Base-by-base conservation (phyloP, 2,888 invertebrate genomes). In the Phasia obesa region DNA sequence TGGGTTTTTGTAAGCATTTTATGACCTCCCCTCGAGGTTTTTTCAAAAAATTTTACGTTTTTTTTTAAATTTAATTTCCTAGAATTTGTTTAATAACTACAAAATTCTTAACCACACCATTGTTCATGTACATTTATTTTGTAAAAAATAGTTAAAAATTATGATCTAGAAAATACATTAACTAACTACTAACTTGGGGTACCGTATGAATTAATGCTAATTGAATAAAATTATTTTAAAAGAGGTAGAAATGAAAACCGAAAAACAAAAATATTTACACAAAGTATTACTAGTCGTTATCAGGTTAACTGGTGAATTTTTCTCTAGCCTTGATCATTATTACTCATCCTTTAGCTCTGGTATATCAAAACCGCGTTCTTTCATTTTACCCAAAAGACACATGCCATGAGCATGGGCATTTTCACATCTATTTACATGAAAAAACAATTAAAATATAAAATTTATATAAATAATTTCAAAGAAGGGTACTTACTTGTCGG, bases 321-420 rank as follows among this genome's bases (percentile, higher is more conserved):
- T n/a, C 0, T 11, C 42, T 15, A 2, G 15, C 15, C 5, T 42
- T 9, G 3, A n/a, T 23, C 21, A 0, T 25, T 55, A 5, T 76
- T 85, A 88, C 44, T 88, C 62, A 38, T 77, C 77, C 76, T 87
- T 86, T 19, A 88, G 7, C 0, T 86, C 82, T 38, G 88, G 88
- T 67, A 88, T 85, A 1, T 88, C 85, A 47, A 85, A 87, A 53
- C 38, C 62, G 13, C 82, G 62, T 7, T 69, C 38, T 4, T 85
- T 86, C 88, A 89, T 86, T 60, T 85, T 86, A 6, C 57, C 49
- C 21, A 89, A 69, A 81, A 88, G 86, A 71, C 88, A 89, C 85
- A 89, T 87, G 69, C 87, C 76, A 19, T 89, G 86, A 4, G 60
- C 65, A 42, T 89, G 89, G 13, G 88, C 89, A 7, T 83, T 86